Evolutionary conservation across 2,797 vertebrate species (phyloP), one percentile per base, ranked within the genome.

Genomic region (Adrianichthys oophorus): DNA sequence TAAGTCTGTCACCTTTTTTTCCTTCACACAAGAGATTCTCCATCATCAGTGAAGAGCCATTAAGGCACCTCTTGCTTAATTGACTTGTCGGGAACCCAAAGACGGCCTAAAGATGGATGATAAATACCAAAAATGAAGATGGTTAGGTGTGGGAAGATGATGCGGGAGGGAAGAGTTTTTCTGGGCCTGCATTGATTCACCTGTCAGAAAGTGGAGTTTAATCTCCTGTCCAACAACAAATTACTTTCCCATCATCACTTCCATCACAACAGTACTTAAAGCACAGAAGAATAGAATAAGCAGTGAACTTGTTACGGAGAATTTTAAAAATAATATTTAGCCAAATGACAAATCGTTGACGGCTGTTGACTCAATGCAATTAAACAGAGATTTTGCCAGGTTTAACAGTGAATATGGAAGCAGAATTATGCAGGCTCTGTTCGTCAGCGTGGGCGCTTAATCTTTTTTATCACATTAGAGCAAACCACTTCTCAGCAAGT

Each of bases 61-160:
- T 90, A 92, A 82, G 77, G 82, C 86, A 86, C 88, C 87, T 89
- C 83, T 69, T 82, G 76, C 85, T 85, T 91, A 92, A 92, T 92
- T 89, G 90, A 90, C 87, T 90, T 90, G 89, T 91, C 86, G 70
- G 79, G 85, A 74, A 84, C 79, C 82, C 84, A 82, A 80, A 83
- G 90, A 91, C 87, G 81, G 89, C 80, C 78, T 56, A 75, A 87
- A 88, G 89, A 91, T 81, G 80, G 83, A 91, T 91, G 85, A 77
- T 89, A 88, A 89, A 91, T 89, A 89, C 78, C 83, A 86, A 87
- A 89, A 90, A 89, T 88, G 80, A 88, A 78, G 82, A 86, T 83
- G 67, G 84, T 82, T 84, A 54, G 78, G 82, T 79, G 80, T 69
- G 68, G 72, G 72, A 71, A 72, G 71, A 82, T 80, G 65, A 70